Base-by-base conservation (phyloP, 2,113 vertebrate genomes). In the Sigmodon hispidus region DNA sequence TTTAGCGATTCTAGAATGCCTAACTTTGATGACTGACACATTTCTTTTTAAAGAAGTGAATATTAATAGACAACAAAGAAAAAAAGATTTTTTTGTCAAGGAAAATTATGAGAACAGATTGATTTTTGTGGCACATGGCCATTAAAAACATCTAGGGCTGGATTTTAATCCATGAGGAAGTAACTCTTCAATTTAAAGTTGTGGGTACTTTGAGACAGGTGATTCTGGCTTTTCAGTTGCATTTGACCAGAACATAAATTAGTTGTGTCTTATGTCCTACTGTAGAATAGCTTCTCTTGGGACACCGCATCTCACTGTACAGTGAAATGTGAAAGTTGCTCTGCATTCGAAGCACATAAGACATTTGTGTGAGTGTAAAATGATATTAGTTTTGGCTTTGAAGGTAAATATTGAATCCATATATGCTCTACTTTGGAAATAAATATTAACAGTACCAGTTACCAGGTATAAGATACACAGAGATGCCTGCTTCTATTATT, bases 171-270 rank as follows among this genome's bases (percentile, higher is more conserved):
- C 81, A 6, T 40, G 34, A 79, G 80, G 36, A 21, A 48, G 22
- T 36, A 79, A 81, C 40, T 81, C 31, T 13, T 3, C 89, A 24
- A 89, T 65, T n/a, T 95, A n/a, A 93, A 79, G 19, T 40, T 75
- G 24, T 55, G 4, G 8, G 12, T 43, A 36, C 73, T 34, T 34
- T 70, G 34, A 72, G 16, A 29, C 10, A 8, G 2, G 0, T 17
- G 48, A 63, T 19, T 29, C 26, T 55, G 8, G 24, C 22, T 43
- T 90, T 72, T 57, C 69, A 29, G 70, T 67, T 67, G 21, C 24
- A 48, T 83, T 87, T 93, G 61, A 55, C 7, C 34, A 96, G 92
- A 96, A 84, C 55, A 91, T 77, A 72, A 90, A 45, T 69, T 67
- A 87, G 1, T 40, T 7, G 4, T 87, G 9, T 93, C 52, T 88